Evolutionary conservation across 2,113 vertebrate genomes (phyloP).

Genomic region (Okapia johnstoni): DNA sequence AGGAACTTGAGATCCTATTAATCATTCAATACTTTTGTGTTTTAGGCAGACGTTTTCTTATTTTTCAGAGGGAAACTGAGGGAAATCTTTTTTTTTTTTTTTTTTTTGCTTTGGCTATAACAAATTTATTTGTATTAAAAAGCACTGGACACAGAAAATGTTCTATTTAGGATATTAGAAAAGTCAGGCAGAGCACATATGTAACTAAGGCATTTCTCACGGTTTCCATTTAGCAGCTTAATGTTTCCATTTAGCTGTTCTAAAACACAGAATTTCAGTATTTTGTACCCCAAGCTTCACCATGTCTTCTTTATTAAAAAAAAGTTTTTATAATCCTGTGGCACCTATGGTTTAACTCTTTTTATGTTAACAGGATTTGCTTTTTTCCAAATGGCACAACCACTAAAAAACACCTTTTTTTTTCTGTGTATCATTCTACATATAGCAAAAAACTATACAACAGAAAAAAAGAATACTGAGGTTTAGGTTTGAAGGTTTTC

Average conservation of each 20-base stretch:
- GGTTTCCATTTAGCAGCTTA: not conserved
- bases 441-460: not conserved
- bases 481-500: constrained; percentile 14
- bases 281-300: not conserved
- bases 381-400: not conserved
- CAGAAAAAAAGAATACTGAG: constrained; percentile 2
- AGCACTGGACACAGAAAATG: not conserved
- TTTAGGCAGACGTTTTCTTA: not conserved
- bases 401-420: not conserved
- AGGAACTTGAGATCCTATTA: not conserved
- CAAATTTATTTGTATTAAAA: not conserved
- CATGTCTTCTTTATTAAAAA: not conserved
- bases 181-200: not conserved
- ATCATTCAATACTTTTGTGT: not conserved
- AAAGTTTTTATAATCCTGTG: not conserved
- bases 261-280: not conserved
- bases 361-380: not conserved
- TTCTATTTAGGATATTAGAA: not conserved
- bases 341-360: not conserved
- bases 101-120: not conserved
- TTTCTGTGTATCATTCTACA: not conserved
- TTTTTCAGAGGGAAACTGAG: not conserved
- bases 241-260: not conserved
- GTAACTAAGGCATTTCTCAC: not conserved
- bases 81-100: not conserved